Percentiles rank a stretch among this genome's conserved stretches.
These are phyloP conservation scores for Xiphias gladius DNA, from an alignment of 2,113 vertebrate species.

Conservation along the genomic window DNA sequence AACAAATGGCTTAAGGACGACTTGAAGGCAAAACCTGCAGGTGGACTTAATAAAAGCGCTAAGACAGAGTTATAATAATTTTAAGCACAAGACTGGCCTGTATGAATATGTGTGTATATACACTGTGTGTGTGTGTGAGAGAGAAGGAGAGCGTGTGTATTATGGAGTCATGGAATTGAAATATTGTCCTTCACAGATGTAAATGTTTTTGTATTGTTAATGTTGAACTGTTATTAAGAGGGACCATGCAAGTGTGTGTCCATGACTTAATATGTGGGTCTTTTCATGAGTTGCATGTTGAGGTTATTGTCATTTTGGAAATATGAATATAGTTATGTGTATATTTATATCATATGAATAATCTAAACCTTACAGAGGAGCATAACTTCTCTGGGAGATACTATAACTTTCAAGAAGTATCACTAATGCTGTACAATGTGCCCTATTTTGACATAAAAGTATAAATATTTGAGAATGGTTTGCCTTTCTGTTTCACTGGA, in stretches of 20 bases:
- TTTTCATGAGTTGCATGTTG: conserved; percentile 62
- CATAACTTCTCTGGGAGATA: conserved; percentile 34
- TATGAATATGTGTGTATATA: conserved; percentile 39
- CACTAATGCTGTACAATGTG: conserved; percentile 72
- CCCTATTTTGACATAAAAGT: conserved; percentile 79
- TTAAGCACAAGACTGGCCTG: conserved; percentile 30
- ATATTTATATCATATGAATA: conserved; percentile 75
- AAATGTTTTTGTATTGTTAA: conserved; percentile 73
- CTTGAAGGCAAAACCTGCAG: conserved; percentile 28
- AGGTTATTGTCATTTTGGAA: conserved; percentile 50
- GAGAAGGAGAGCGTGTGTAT: background rate
- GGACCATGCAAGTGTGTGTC: conserved; percentile 42
- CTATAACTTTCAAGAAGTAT: conserved; percentile 57
- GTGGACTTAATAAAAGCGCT: conserved; percentile 57
- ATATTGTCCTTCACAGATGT: conserved; percentile 53
- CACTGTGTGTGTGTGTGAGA: conserved; percentile 17
- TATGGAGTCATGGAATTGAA: conserved; percentile 41
- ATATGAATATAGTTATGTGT: conserved; percentile 44
- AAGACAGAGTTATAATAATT: conserved; percentile 89
- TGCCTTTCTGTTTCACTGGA: conserved; percentile 30
- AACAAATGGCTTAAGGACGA: conserved; percentile 90
- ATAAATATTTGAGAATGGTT: conserved; percentile 53
- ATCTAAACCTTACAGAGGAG: conserved; percentile 49
- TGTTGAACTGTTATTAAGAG: conserved; percentile 49
- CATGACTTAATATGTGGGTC: conserved; percentile 19